phyloP scores from a whole-genome alignment of 2,888 invertebrate species.

The Palloptera scutellata region DNA sequence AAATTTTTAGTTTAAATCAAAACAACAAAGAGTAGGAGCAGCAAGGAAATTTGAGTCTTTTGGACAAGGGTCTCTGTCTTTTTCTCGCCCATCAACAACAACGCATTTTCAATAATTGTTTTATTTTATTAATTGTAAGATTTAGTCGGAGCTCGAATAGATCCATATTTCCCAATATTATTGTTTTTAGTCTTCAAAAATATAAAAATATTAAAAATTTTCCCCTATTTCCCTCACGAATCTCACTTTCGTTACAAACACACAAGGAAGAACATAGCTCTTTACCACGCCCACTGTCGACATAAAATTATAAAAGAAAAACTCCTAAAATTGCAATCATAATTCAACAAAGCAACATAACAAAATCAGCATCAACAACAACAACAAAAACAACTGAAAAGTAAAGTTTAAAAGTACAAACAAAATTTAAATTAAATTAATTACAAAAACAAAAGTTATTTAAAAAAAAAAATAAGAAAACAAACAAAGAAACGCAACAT shows the following conservation, averaged over 20 bases:
- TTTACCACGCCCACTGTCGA: slow-evolving; percentile 42
- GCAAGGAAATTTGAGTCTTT: too few species aligned
- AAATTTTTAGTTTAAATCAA: not conserved
- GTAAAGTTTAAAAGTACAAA: slow-evolving; percentile 62
- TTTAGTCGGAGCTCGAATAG: slow-evolving; percentile 39
- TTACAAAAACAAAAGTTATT: slow-evolving; percentile 38
- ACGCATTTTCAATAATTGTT: not conserved
- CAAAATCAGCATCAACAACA: slow-evolving; percentile 41
- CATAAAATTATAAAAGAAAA: slow-evolving; percentile 14
- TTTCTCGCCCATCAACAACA: too few species aligned
- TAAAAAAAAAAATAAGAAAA: slow-evolving; percentile 42
- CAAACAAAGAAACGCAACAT: slow-evolving; percentile 42
- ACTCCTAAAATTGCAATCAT: slow-evolving; percentile 30
- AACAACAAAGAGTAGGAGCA: slow-evolving; percentile 21
- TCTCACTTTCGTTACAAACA: slow-evolving; percentile 9
- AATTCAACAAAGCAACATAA: slow-evolving; percentile 34
- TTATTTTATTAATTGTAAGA: not conserved
- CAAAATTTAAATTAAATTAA: slow-evolving; percentile 47
- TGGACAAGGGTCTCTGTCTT: too few species aligned
- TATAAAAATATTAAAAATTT: slow-evolving; percentile 18
- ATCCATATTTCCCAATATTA: slow-evolving; percentile 46
- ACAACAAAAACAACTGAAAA: slow-evolving; percentile 57
- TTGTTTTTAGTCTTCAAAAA: slow-evolving; percentile 42
- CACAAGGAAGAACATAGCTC: slow-evolving; percentile 10
- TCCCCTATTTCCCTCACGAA: slow-evolving; percentile 18